Evolutionary conservation across 2,113 vertebrate species (phyloP), one percentile per base, ranked within the genome.

Genomic region (Passerina amoena): DNA sequence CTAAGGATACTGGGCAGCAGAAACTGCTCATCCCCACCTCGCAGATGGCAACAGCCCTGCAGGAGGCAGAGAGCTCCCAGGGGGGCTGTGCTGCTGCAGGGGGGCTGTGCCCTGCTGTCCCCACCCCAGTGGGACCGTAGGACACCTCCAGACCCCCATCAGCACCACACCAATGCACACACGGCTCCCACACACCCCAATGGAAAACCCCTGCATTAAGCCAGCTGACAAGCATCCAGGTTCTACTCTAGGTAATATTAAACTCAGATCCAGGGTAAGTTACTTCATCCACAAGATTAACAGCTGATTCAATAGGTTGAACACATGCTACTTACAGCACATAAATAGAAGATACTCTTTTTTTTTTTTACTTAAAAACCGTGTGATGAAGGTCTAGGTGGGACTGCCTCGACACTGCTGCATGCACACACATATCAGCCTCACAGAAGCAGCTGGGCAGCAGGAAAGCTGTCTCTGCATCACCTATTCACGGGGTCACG

Each of bases 301-400:
- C 87, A 96, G 71, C 82, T 28, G 75, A 94, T 80, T 79, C 83
- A 37, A 77, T 82, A 93, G 85, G 56, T 21, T 69, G 72, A 82
- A 94, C 86, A 89, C 97, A 97, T 90, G 94, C 97, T 94, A 97
- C 93, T 82, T 77, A 90, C 84, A 95, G 96, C 95, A 97, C 96
- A 96, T 38, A 91, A 83, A 94, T 6, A 96, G 63, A 83, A 81
- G 37, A 42, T 66, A 87, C 44, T 38, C 28, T 40, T 70, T 81
- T 72, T 30, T 30, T 40, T 76, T 83, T 72, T 86, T 15, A 83
- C 14, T 72, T 72, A 53, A 86, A 66, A 82, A 68, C n/a, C 6
- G 56, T 0, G 1, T 84, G 54, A 61, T 45, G 53, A 84, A 88
- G 59, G 77, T 94, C 89, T 91, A 53, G 10, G 90, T 66, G 66